A percentile compares a stretch with the other conserved stretches of the same genome.
Conservation (phyloP, 2,888 invertebrate species). For the Aleiodes testaceus region DNA sequence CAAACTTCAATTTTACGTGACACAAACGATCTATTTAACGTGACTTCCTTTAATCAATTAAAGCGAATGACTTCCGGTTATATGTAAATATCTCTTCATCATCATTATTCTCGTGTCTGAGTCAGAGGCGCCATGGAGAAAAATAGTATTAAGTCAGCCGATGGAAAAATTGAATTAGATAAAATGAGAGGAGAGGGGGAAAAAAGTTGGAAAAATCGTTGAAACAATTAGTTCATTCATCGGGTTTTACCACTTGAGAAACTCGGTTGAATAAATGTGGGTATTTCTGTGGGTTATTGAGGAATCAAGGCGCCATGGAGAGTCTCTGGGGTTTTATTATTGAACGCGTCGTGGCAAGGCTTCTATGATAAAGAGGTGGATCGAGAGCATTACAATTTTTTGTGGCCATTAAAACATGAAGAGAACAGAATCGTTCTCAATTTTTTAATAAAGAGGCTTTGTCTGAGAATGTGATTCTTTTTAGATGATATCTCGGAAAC, state of each 20-base stretch:
- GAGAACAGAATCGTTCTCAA: not conserved
- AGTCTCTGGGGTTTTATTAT: conserved; percentile 43
- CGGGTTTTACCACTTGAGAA: conserved; percentile 50
- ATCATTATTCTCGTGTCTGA: conserved; percentile 37
- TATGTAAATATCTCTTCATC: conserved; percentile 25
- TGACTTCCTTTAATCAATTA: conserved; percentile 40
- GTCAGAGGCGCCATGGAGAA: conserved; percentile 37
- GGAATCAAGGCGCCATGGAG: conserved; percentile 43
- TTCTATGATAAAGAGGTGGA: conserved; percentile 42
- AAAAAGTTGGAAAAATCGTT: conserved; percentile 46
- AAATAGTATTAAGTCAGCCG: conserved; percentile 31
- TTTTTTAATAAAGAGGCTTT: no score
- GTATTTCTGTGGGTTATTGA: conserved; percentile 44
- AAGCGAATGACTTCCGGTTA: conserved; percentile 41
- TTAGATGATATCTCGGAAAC: no score
- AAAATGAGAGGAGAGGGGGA: conserved; percentile 14
- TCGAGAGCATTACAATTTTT: conserved; percentile 3
- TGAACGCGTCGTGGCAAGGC: conserved; percentile 49
- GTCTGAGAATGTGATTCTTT: no score
- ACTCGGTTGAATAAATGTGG: conserved; percentile 40
- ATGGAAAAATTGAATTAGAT: not conserved
- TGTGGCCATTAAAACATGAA: not conserved
- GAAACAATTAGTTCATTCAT: conserved; percentile 69
- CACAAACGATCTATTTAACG: conserved; percentile 7
- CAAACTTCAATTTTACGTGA: not conserved